Conservation (phyloP, 2,113 vertebrate species). For the Diadophis punctatus region DNA sequence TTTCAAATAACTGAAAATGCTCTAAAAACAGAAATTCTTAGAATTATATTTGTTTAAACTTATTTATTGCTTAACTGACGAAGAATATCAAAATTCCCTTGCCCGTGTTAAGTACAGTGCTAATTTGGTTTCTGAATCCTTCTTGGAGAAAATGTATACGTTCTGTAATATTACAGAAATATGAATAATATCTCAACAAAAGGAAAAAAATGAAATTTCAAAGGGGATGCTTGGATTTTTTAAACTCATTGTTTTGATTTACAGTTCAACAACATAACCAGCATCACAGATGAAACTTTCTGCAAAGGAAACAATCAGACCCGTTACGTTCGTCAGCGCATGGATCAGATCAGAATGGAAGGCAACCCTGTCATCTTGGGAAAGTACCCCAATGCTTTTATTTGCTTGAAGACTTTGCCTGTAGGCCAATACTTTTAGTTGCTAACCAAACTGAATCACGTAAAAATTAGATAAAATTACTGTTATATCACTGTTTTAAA, state of each 20-base stretch:
- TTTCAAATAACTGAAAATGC: not conserved
- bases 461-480: not conserved
- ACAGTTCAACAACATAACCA: constrained; percentile 93
- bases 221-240: not conserved
- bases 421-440: constrained; percentile 84
- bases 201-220: not conserved
- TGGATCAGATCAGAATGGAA: constrained; percentile 90
- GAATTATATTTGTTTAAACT: not conserved
- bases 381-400: constrained; percentile 89
- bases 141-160: not conserved
- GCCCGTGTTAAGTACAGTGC: not conserved
- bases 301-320: constrained; percentile 86
- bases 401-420: constrained; percentile 87
- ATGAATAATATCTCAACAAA: not conserved
- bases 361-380: constrained; percentile 88
- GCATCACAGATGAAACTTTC: constrained; percentile 86
- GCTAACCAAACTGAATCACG: not conserved
- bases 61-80: not conserved
- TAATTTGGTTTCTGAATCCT: not conserved
- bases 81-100: not conserved
- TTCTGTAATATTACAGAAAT: not conserved
- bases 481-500: constrained; percentile 36
- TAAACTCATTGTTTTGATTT: constrained; percentile 40
- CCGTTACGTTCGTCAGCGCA: constrained; percentile 80
- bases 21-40: not conserved